These are phyloP conservation scores for Toxotes lorentzi DNA, from an alignment of 2,797 vertebrate species.

Conservation along the genomic window DNA sequence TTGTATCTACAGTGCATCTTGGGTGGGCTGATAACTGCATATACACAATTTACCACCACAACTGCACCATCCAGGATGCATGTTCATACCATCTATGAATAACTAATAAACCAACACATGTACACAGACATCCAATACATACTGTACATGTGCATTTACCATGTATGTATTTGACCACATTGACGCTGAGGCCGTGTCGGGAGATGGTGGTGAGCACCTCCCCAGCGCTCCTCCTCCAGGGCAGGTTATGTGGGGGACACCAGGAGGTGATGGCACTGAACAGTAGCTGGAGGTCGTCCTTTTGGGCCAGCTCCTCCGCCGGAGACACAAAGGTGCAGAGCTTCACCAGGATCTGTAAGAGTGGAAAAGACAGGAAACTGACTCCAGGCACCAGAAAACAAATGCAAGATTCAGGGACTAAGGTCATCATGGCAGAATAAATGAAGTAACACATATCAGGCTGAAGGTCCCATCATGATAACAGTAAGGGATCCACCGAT, in stretches of 20 bases:
- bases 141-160: constrained; percentile 75
- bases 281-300: constrained; percentile 98
- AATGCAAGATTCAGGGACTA: not conserved
- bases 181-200: constrained; percentile 96
- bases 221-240: constrained; percentile 97
- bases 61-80: not conserved
- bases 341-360: constrained; percentile 94
- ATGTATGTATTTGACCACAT: constrained; percentile 99
- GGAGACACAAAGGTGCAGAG: constrained; percentile 97
- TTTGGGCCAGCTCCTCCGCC: constrained; percentile 97
- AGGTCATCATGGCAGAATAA: not conserved
- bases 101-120: not conserved
- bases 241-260: constrained; percentile 98
- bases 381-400: not conserved
- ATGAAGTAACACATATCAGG: not conserved
- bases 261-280: constrained; percentile 99
- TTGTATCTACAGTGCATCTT: not conserved
- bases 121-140: not conserved
- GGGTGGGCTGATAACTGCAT: not conserved
- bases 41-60: not conserved
- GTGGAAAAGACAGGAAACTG: fast-evolving
- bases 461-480: not conserved
- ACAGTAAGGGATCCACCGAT: not conserved
- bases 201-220: constrained; percentile 99
- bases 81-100: not conserved